Evolutionary conservation across 2,888 invertebrate species (phyloP), one percentile per base, ranked within the genome.

Genomic region (Eulithis prunata): DNA sequence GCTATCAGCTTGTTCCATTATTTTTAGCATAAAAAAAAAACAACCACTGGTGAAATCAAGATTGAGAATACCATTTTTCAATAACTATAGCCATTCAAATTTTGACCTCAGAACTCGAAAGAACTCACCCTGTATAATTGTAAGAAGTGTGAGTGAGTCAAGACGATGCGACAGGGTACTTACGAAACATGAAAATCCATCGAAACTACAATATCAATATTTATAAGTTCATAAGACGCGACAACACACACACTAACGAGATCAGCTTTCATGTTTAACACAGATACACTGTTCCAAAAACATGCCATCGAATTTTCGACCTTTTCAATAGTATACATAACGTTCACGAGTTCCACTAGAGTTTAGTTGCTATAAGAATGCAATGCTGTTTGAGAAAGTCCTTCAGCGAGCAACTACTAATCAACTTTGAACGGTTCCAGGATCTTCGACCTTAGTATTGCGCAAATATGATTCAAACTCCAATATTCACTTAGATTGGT

Each of bases 351-450:
- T 49, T 21, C 12, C n/a, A 41, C 28, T 41, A 51, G 46, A 13
- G 5, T n/a, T 58, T 58, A n/a, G 4, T 59, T 28, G 21, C 51
- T 51, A 51, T 51, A 28, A 51, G 28, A 12, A 51, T 28, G 51
- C 51, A 28, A 32, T 41, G 41, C 41, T 41, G 8, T 41, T 41
- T 41, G 32, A 32, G 32, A 32, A 41, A 41, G 41, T 41, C 8
- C 10, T 41, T 41, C 41, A 41, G 41, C n/a, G n/a, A n/a, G n/a
- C n/a, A n/a, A n/a, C 41, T 41, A 8, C 41, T 6, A 41, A 41
- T 1, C 41, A 32, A 5, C 32, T 32, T 32, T 32, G 32, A 32
- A 2, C 32, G 4, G 4, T 32, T 5, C 32, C 32, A 32, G 32
- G 6, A 32, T 32, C 41, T 41, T 41, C 8, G 41, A 41, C 41